phyloP scores from a whole-genome alignment of 2,113 vertebrate genomes.

The Caretta caretta region DNA sequence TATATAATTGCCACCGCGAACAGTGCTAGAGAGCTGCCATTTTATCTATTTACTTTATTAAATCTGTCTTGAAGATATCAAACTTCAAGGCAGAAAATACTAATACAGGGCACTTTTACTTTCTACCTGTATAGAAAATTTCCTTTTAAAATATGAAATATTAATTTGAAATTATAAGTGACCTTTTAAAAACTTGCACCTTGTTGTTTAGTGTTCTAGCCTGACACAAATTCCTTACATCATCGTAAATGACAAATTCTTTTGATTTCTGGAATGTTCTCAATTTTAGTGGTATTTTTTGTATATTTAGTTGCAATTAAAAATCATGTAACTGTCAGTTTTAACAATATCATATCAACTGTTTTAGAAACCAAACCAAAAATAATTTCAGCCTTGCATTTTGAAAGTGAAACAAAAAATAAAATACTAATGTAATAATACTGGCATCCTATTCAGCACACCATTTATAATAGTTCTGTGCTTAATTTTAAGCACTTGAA shows the following conservation, averaged over 20 bases:
- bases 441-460: not conserved
- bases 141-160: constrained; percentile 14
- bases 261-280: not conserved
- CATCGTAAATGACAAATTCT: not conserved
- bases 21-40: not conserved
- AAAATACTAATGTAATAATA: not conserved
- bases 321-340: not conserved
- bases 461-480: not conserved
- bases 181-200: not conserved
- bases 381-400: not conserved
- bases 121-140: not conserved
- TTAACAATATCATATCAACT: not conserved
- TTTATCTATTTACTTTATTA: not conserved
- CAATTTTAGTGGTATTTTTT: not conserved
- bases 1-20: not conserved
- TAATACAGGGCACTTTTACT: not conserved
- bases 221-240: not conserved
- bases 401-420: not conserved
- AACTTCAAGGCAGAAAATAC: not conserved
- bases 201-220: not conserved
- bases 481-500: not conserved
- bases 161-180: constrained; percentile 5
- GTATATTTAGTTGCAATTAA: not conserved
- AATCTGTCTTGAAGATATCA: not conserved
- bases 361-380: not conserved